Percentiles rank a stretch among this genome's conserved stretches.
phyloP scores from a whole-genome alignment of 2,888 invertebrate species.

The Exephanes ischioxanthus region DNA sequence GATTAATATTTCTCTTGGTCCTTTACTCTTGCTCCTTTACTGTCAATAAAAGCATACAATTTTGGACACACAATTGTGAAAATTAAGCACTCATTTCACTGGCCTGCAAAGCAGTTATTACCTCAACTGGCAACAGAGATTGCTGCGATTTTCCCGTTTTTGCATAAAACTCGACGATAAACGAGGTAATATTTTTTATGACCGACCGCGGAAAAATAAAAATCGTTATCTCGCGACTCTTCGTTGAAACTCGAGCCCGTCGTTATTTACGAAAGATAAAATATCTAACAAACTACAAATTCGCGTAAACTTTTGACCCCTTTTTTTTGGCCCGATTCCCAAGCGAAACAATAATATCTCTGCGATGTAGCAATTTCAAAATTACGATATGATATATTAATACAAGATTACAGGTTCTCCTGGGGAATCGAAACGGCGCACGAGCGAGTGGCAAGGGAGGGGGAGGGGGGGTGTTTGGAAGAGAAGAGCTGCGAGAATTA shows the following conservation, averaged over 20 bases:
- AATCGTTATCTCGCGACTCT: neutral
- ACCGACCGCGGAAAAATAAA: neutral
- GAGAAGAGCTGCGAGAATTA: conserved; percentile 51
- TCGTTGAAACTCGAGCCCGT: neutral
- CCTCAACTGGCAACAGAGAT: neutral
- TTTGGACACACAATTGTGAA: too few relatives aligned
- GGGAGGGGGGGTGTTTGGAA: neutral
- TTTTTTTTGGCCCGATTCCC: conserved; percentile 5
- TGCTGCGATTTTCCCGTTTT: neutral
- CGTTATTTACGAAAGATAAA: conserved; percentile 1
- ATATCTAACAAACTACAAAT: neutral
- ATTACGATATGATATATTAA: conserved; percentile 53
- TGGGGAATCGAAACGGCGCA: conserved; percentile 30
- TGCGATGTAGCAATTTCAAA: conserved; percentile 44
- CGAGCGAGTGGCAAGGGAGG: too few relatives aligned
- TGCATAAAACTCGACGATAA: neutral
- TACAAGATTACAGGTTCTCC: conserved; percentile 53
- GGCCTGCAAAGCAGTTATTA: too few relatives aligned
- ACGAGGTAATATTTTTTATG: neutral
- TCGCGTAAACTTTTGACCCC: neutral
- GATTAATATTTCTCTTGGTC: too few relatives aligned
- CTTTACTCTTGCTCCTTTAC: too few relatives aligned
- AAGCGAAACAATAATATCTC: conserved; percentile 26
- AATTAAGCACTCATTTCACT: too few relatives aligned
- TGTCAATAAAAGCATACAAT: too few relatives aligned